A percentile compares a stretch with the other conserved stretches of the same genome.
These are phyloP conservation scores for Heliothis virescens DNA, from an alignment of 1,140 invertebrate genomes.

Conservation along the genomic window DNA sequence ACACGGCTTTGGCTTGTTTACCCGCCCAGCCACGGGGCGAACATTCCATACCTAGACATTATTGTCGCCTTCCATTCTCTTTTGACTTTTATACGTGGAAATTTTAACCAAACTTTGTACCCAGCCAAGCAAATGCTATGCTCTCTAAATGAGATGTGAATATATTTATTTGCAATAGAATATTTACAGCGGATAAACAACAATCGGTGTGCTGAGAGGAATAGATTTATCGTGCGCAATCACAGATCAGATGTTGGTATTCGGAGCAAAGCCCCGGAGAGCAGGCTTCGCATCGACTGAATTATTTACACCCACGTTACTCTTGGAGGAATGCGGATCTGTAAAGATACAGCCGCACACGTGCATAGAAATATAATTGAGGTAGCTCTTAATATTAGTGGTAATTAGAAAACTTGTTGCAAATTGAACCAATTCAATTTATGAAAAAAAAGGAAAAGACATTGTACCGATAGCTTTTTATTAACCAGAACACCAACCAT, in stretches of 20 bases:
- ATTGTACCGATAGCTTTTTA: too few species aligned
- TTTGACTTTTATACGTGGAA: slow-evolving; percentile 52
- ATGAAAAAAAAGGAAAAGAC: too few species aligned
- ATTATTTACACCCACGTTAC: slow-evolving; percentile 79
- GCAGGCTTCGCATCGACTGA: slow-evolving; percentile 73
- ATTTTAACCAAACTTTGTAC: slow-evolving; percentile 30
- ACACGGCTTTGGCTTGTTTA: slow-evolving; percentile 67
- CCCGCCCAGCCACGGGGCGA: slow-evolving; percentile 54
- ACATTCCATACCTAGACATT: slow-evolving; percentile 56
- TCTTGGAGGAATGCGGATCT: slow-evolving; percentile 53
- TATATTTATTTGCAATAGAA: slow-evolving; percentile 47
- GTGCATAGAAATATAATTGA: slow-evolving; percentile 56
- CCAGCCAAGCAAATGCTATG: slow-evolving; percentile 7
- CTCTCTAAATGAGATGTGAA: slow-evolving; percentile 33
- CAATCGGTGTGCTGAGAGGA: slow-evolving; percentile 58
- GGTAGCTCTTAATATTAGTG: slow-evolving; percentile 42
- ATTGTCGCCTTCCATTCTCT: slow-evolving; percentile 55
- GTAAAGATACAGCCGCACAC: slow-evolving; percentile 50
- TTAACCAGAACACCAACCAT: too few species aligned
- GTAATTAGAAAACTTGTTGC: background rate
- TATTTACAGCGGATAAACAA: slow-evolving; percentile 53
- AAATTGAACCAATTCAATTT: background rate
- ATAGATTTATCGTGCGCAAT: slow-evolving; percentile 78
- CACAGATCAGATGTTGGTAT: slow-evolving; percentile 82
- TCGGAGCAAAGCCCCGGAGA: slow-evolving; percentile 75